These are phyloP conservation scores for Mobula hypostoma DNA, from an alignment of 2,113 vertebrate genomes.

Conservation along the genomic window DNA sequence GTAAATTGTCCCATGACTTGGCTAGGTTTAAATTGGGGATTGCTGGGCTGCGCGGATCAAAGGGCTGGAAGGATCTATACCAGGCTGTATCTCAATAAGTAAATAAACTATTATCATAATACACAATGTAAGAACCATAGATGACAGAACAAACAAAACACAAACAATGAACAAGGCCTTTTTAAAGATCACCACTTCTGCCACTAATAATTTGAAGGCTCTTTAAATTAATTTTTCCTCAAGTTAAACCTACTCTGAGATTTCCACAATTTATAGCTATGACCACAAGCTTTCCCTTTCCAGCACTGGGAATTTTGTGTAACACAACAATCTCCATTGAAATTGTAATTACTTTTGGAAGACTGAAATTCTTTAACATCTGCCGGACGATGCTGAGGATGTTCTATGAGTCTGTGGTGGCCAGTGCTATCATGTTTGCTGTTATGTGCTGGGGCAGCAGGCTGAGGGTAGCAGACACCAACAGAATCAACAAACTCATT, in stretches of 20 bases:
- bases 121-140: neutral
- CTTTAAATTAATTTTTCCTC: slow-evolving; percentile 7
- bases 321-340: neutral
- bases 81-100: too few relatives aligned
- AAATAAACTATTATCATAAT: neutral
- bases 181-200: neutral
- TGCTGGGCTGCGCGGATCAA: too few relatives aligned
- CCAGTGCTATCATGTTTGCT: too few relatives aligned
- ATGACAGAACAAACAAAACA: neutral
- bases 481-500: too few relatives aligned
- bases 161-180: neutral
- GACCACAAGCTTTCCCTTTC: neutral
- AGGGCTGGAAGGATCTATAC: too few relatives aligned
- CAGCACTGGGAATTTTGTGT: neutral
- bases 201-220: neutral
- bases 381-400: too few relatives aligned
- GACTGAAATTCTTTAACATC: too few relatives aligned
- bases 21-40: too few relatives aligned
- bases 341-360: neutral
- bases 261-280: neutral
- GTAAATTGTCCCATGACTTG: too few relatives aligned
- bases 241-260: neutral
- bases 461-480: too few relatives aligned
- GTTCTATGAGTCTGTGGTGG: too few relatives aligned
- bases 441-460: too few relatives aligned